phyloP scores from a whole-genome alignment of 2,888 invertebrate genomes.

The Ephialtes manifestator region DNA sequence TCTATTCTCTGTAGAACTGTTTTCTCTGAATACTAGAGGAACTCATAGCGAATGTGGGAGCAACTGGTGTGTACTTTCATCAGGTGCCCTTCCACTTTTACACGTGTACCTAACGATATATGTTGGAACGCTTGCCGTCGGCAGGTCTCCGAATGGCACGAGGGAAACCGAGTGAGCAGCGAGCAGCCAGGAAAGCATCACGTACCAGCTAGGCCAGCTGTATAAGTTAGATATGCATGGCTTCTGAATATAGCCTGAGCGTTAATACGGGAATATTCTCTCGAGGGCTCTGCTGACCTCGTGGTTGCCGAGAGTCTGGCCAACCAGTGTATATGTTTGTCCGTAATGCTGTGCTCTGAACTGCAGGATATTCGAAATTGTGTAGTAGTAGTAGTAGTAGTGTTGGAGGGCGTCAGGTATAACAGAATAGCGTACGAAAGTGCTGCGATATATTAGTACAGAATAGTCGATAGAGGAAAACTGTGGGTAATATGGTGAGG shows the following conservation, averaged over 20 bases:
- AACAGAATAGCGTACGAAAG: constrained; percentile 10
- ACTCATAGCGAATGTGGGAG: constrained; percentile 16
- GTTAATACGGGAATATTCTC: constrained; percentile 82
- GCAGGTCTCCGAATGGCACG: constrained; percentile 62
- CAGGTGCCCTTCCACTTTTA: constrained; percentile 51
- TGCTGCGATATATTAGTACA: constrained; percentile 46
- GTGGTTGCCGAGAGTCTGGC: constrained; percentile 38
- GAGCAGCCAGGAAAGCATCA: constrained; percentile 66
- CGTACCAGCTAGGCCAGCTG: constrained; percentile 63
- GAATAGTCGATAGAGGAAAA: constrained; percentile 59
- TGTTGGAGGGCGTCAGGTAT: constrained; percentile 18
- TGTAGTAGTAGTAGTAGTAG: no score
- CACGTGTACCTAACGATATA: constrained; percentile 23
- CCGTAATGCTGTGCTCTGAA: constrained; percentile 35
- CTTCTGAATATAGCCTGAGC: constrained; percentile 81
- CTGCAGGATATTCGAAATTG: constrained; percentile 60
- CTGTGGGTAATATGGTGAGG: not conserved
- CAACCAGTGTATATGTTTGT: not conserved
- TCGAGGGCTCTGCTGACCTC: constrained; percentile 65
- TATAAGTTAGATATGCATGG: constrained; percentile 82
- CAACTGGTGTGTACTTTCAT: constrained; percentile 43
- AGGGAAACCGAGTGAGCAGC: constrained; percentile 51
- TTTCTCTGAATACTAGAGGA: constrained; percentile 14
- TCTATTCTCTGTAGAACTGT: constrained; percentile 19
- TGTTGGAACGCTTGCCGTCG: constrained; percentile 15